Percentiles rank a stretch among this genome's conserved stretches.
Evolutionary conservation across 2,113 vertebrate genomes (phyloP).

Genomic region (Oceanites oceanicus): DNA sequence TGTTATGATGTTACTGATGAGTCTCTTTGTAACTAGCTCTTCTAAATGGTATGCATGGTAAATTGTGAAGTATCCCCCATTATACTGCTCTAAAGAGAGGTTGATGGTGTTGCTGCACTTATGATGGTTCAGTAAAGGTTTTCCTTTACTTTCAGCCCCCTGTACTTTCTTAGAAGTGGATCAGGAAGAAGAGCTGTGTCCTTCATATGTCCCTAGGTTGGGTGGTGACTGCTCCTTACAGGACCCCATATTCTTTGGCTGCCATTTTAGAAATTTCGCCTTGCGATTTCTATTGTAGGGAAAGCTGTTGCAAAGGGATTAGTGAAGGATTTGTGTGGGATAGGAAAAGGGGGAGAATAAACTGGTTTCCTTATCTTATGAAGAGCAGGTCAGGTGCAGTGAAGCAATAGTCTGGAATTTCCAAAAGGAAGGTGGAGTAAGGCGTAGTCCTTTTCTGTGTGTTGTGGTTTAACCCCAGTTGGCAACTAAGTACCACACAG

Average conservation of each 20-base stretch:
- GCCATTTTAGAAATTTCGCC: background rate
- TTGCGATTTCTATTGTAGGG: fast-evolving
- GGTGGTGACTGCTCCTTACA: background rate
- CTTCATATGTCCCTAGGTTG: background rate
- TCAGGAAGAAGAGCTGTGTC: background rate
- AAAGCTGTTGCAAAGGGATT: background rate
- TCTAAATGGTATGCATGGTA: background rate
- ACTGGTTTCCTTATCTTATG: background rate
- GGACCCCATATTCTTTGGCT: background rate
- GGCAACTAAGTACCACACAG: too few relatives aligned
- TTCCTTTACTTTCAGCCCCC: background rate
- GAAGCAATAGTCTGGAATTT: background rate
- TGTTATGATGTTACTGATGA: background rate
- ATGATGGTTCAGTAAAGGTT: background rate
- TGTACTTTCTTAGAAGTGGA: background rate
- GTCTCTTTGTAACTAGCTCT: background rate
- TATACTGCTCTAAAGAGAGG: background rate
- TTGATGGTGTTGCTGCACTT: background rate
- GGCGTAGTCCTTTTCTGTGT: background rate
- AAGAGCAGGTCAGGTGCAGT: background rate
- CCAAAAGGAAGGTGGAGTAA: background rate
- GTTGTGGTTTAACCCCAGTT: too few relatives aligned
- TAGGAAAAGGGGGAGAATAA: background rate
- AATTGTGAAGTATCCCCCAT: background rate
- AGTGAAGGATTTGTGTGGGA: background rate